Base-by-base conservation (phyloP, 1,140 invertebrate species). In the Halesus radiatus region DNA sequence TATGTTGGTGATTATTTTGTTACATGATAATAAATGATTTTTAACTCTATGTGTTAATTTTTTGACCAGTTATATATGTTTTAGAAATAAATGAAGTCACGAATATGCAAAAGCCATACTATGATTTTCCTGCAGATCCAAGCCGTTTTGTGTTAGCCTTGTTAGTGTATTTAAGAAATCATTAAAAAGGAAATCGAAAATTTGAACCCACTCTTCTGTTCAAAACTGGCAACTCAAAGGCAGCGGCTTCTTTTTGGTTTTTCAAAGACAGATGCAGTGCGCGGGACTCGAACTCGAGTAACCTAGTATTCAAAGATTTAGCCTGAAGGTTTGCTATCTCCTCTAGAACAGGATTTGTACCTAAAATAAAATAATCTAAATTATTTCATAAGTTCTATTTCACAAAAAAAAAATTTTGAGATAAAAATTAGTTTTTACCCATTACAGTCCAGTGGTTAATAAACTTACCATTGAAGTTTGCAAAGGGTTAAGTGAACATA, bases 171-270 rank as follows among this genome's bases (percentile, higher is more conserved):
- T 56, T 18, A 56, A 56, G n/a, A 22, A 10, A 56, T 8, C 10
- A 56, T 18, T 3, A 60, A 60, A 10, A 50, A 13, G 32, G 58
- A 68, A 68, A 53, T 15, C 20, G 7, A 37, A 45, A 18, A 50
- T 3, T 3, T 60, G 29, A 8, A 79, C 81, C 60, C 79, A 83
- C 82, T 80, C 78, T 66, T 80, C 64, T 78, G 22, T 83, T 81
- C 26, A 81, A 26, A 62, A 83, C 72, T 13, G 82, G 77, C 8
- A 81, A 58, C 54, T 83, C 82, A 23, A 75, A 22, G 0, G 81
- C 68, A 3, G 72, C 72, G 16, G 70, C 72, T 26, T 80, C 82
- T 50, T 37, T 75, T n/a, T 79, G 79, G 13, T 72, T 80, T 73
- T 76, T 83, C 20, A 76, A 45, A 20, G 79, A 80, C 54, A 83